A percentile compares a stretch with the other conserved stretches of the same genome.
Conservation (phyloP, 2,113 vertebrate species). For the Corythornis cristatus region DNA sequence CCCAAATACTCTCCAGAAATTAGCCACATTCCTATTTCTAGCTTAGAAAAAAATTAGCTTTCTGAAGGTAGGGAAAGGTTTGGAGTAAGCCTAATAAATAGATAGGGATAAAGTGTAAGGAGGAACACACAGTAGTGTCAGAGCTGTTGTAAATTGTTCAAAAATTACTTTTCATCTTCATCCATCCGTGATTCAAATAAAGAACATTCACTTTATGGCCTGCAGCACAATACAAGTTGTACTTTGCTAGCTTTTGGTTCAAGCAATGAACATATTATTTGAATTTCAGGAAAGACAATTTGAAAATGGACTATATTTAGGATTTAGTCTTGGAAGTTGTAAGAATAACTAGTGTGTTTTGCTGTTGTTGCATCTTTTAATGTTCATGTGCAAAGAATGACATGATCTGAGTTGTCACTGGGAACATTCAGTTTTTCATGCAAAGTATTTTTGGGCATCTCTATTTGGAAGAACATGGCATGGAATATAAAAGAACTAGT, state of each 20-base stretch:
- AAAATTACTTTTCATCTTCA: constrained; percentile 52
- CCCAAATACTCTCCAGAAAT: not conserved
- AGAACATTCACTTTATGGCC: constrained; percentile 17
- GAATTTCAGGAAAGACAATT: not conserved
- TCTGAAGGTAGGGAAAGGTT: constrained; percentile 3
- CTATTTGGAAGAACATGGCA: not conserved
- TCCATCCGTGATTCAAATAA: constrained; percentile 39
- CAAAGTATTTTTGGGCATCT: constrained; percentile 21
- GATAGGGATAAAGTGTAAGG: not conserved
- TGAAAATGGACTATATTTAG: constrained; percentile 10
- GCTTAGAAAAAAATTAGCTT: not conserved
- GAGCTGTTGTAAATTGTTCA: constrained; percentile 16
- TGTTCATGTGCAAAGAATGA: not conserved
- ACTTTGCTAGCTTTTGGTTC: constrained; percentile 7
- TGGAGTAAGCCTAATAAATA: constrained; percentile 17
- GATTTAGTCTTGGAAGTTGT: not conserved
- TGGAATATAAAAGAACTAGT: not conserved
- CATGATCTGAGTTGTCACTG: constrained; percentile 23
- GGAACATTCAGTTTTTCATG: constrained; percentile 44
- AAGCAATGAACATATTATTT: constrained; percentile 18
- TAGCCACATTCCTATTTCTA: not conserved
- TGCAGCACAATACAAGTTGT: constrained; percentile 52
- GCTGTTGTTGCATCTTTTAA: constrained; percentile 38
- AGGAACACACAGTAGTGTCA: constrained; percentile 2
- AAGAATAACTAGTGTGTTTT: constrained; percentile 1